These are phyloP conservation scores for Aurelia sp. DNA, from an alignment of 30 jellyfish, hydroid and myxozoan species.

Conservation along the genomic window DNA sequence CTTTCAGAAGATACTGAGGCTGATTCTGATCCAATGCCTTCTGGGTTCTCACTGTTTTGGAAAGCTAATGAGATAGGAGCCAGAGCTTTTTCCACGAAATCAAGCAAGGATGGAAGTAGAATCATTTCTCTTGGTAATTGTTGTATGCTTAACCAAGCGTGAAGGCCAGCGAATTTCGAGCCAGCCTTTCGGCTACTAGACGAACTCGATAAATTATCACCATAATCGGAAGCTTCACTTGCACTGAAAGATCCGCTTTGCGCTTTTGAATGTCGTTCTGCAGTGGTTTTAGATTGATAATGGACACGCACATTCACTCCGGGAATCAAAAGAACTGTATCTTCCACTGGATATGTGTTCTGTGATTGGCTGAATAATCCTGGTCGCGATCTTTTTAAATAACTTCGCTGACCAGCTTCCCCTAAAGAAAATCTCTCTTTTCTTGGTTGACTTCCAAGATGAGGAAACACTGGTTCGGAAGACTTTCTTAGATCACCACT, in stretches of 20 bases:
- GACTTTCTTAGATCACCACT: slow-evolving; percentile 35
- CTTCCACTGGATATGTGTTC: slow-evolving; percentile 52
- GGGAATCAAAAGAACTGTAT: slow-evolving; percentile 79
- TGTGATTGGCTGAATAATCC: slow-evolving; percentile 48
- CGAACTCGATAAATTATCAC: slow-evolving; percentile 48
- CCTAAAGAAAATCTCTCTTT: slow-evolving; percentile 47
- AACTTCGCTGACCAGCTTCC: slow-evolving; percentile 39
- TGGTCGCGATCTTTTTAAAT: slow-evolving; percentile 21
- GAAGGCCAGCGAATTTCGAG: slow-evolving; percentile 82
- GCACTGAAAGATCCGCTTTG: slow-evolving; percentile 47
- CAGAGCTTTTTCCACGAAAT: slow-evolving; percentile 83
- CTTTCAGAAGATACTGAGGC: slow-evolving; percentile 44
- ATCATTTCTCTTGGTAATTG: slow-evolving; percentile 91
- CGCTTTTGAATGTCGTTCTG: slow-evolving; percentile 47
- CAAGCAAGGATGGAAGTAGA: slow-evolving; percentile 88
- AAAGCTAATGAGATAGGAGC: slow-evolving; percentile 73
- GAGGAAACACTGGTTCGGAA: slow-evolving; percentile 37
- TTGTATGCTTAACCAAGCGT: slow-evolving; percentile 84
- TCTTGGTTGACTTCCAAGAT: slow-evolving; percentile 13
- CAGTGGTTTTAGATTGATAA: slow-evolving; percentile 76
- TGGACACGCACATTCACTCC: slow-evolving; percentile 88
- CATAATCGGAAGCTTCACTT: slow-evolving; percentile 31
- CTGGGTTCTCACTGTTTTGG: slow-evolving; percentile 38
- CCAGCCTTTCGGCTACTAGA: slow-evolving; percentile 57
- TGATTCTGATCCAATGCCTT: slow-evolving; percentile 18